phyloP scores from a whole-genome alignment of 2,888 invertebrate species.

The Alviniconcha strummeri region DNA sequence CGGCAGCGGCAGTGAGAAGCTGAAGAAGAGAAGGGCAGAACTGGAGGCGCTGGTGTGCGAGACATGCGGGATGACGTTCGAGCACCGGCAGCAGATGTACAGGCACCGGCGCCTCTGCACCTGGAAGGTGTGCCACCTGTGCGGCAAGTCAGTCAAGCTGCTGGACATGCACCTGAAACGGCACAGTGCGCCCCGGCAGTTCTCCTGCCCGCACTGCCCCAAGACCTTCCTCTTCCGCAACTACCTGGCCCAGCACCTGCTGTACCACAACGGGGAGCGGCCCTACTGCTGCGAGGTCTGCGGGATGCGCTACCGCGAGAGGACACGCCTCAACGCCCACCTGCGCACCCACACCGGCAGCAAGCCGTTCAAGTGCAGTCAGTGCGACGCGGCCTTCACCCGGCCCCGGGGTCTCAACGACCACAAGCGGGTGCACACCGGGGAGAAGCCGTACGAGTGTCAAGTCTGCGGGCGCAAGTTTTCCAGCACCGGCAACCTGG shows the following conservation, averaged over 20 bases:
- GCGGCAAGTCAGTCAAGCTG: slow-evolving; percentile 13
- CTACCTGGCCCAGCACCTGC: slow-evolving; percentile 23
- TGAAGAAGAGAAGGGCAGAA: background rate
- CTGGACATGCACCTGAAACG: slow-evolving; percentile 31
- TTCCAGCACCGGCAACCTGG: slow-evolving; percentile 11
- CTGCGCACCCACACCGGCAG: slow-evolving; percentile 20
- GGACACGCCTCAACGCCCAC: slow-evolving; percentile 16
- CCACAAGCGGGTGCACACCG: slow-evolving; percentile 22
- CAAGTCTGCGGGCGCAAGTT: slow-evolving; percentile 10
- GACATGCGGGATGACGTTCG: background rate
- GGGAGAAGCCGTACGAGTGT: slow-evolving; percentile 11
- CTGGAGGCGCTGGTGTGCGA: slow-evolving; percentile 4
- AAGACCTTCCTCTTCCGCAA: slow-evolving; percentile 16
- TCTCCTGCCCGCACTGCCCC: slow-evolving; percentile 18
- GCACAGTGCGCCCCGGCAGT: background rate
- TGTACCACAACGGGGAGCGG: slow-evolving; percentile 1
- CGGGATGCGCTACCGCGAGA: slow-evolving; percentile 13
- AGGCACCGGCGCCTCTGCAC: slow-evolving; percentile 12
- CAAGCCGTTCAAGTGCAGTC: slow-evolving; percentile 6
- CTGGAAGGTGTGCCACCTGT: slow-evolving; percentile 19
- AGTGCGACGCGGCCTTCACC: slow-evolving; percentile 7
- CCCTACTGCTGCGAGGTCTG: slow-evolving; percentile 23
- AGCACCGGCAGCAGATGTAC: slow-evolving; percentile 12
- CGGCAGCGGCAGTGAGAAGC: too few species aligned
- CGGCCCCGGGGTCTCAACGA: slow-evolving; percentile 11